A percentile compares a stretch with the other conserved stretches of the same genome.
Conservation (phyloP, 2,113 vertebrate species). For the Uropsilus gracilis region DNA sequence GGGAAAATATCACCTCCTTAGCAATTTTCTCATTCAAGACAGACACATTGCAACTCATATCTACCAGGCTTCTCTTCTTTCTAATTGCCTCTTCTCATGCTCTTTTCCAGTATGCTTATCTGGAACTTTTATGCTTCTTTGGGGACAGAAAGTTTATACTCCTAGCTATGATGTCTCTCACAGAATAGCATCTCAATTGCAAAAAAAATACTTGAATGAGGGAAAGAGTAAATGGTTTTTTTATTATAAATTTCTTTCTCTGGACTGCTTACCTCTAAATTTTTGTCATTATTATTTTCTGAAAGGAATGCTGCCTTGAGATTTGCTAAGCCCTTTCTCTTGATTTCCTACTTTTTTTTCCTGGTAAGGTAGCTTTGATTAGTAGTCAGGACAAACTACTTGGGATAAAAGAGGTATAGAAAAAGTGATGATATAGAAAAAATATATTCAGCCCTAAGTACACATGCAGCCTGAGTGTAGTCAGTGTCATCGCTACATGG, state of each 20-base stretch:
- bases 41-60: background rate
- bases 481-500: background rate
- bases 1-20: background rate
- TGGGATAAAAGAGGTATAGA: background rate
- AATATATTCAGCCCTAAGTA: background rate
- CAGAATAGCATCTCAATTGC: background rate
- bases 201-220: background rate
- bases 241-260: background rate
- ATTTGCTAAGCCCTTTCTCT: slow-evolving; percentile 4
- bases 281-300: background rate
- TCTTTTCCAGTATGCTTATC: background rate
- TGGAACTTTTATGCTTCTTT: background rate
- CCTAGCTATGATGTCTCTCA: background rate
- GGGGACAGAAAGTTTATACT: background rate
- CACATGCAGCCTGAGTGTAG: background rate
- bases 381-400: slow-evolving; percentile 6
- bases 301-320: slow-evolving; percentile 2
- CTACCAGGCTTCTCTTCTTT: background rate
- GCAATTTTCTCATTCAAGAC: background rate
- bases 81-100: background rate
- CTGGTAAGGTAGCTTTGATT: background rate
- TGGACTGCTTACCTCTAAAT: background rate
- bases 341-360: background rate
- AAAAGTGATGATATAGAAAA: background rate
- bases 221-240: background rate